Conservation (phyloP, 2,888 invertebrate genomes). For the Philereme vetulata region DNA sequence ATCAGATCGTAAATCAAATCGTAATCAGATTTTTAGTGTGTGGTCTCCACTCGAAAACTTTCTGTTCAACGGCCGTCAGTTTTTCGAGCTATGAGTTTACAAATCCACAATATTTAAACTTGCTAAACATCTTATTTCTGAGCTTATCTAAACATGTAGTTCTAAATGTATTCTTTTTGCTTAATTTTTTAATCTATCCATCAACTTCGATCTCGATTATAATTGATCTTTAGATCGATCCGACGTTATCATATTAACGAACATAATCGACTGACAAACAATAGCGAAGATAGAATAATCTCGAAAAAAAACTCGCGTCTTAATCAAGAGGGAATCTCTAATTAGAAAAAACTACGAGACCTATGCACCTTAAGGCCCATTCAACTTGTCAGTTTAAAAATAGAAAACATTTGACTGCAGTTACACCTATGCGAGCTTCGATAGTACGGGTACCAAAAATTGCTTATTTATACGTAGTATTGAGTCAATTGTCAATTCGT, state of each 20-base stretch:
- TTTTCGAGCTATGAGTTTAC: too few species aligned
- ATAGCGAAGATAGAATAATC: conserved; percentile 32
- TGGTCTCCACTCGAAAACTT: too few species aligned
- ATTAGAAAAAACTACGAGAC: conserved; percentile 64
- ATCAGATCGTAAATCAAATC: too few species aligned
- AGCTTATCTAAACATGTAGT: too few species aligned
- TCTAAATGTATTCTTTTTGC: background rate
- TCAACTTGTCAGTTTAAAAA: conserved; percentile 70
- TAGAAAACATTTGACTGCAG: conserved; percentile 51
- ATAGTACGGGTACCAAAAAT: background rate
- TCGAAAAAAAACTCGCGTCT: conserved; percentile 38
- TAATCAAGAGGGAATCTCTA: conserved; percentile 49
- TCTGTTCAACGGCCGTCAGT: too few species aligned
- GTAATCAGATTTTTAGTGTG: too few species aligned
- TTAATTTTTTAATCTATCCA: conserved; percentile 12
- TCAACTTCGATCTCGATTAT: conserved; percentile 18
- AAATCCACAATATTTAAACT: too few species aligned
- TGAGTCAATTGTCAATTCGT: too few species aligned
- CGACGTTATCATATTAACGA: conserved; percentile 28
- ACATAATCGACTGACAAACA: conserved; percentile 30
- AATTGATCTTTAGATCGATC: conserved; percentile 14
- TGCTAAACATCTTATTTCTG: too few species aligned
- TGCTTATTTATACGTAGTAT: too few species aligned
- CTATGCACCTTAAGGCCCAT: conserved; percentile 65
- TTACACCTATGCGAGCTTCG: conserved; percentile 52